A percentile compares a stretch with the other conserved stretches of the same genome.
Conservation (phyloP, 2,113 vertebrate species). For the Barnardius zonarius region DNA sequence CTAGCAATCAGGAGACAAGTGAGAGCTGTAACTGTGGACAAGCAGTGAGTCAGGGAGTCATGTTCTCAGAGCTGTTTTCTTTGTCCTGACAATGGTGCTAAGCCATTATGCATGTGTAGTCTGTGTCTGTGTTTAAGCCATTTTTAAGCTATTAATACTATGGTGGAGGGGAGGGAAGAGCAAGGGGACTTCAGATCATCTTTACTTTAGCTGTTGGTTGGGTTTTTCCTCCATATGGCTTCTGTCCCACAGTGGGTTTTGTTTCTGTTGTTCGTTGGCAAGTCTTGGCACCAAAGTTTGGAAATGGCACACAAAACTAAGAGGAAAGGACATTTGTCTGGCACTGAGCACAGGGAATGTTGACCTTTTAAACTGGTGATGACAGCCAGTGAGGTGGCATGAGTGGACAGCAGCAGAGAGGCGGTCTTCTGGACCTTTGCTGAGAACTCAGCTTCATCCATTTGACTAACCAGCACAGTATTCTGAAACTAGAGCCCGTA, state of each 20-base stretch:
- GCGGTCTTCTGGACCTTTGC: not conserved
- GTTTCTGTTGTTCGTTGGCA: not conserved
- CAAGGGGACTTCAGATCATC: not conserved
- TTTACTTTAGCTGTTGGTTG: not conserved
- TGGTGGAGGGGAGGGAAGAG: not conserved
- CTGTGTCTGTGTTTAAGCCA: not conserved
- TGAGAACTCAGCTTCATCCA: not conserved
- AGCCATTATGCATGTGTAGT: accelerated
- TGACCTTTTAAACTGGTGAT: not conserved
- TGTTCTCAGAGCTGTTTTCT: not conserved
- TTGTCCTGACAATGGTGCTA: not conserved
- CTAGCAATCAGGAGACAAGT: not conserved
- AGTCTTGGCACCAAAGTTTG: not conserved
- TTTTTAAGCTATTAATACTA: not conserved
- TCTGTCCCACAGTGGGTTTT: not conserved
- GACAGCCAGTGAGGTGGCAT: not conserved
- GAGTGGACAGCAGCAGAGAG: not conserved
- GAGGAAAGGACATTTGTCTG: not conserved
- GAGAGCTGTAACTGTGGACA: not conserved
- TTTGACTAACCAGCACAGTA: not conserved
- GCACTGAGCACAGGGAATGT: accelerated
- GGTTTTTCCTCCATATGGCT: not conserved
- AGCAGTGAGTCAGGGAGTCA: not conserved
- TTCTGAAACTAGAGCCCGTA: not conserved
- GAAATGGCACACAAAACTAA: not conserved